Base-by-base conservation (phyloP, 2,113 vertebrate species). In the Sitta europaea region DNA sequence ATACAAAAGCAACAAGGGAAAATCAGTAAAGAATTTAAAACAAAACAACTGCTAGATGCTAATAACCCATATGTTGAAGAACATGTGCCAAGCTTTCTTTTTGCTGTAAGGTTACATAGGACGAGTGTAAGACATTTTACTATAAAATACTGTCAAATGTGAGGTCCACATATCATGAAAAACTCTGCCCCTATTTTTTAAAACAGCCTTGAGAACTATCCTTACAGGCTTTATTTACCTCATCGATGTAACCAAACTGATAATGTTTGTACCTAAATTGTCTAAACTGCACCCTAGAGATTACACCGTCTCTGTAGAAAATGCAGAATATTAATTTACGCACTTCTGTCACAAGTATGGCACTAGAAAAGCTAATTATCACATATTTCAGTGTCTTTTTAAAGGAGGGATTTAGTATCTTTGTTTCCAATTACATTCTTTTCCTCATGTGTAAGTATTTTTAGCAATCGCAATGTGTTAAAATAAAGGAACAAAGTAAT, bases 161-260 rank as follows among this genome's bases (percentile, higher is more conserved):
- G 12, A 38, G 35, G 9, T 48, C 38, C 29, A 74, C 17, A 55
- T 3, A 70, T 11, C 25, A 67, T 4, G 33, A 76, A 81, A 77
- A 47, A 6, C 4, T 16, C 19, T 4, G 2, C 1, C 6, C 2
- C 45, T n/a, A 1, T 28, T 77, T 73, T 54, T 73, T 38, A 36
- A 73, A 35, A 50, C 18, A 84, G 42, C 11, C 27, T 63, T 57
- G 45, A 59, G 51, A 53, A 19, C 16, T 55, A 76, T 51, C 19
- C 12, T 61, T 74, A 48, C 10, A 68, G 29, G 22, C 2, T 83
- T 73, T 68, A 59, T 8, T 11, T 42, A 59, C 5, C n/a, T 48
- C 21, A 81, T 71, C 78, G 55, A 79, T 12, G 3, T 61, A 38
- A 87, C 21, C 7, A 2, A 71, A 58, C 28, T 72, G 43, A 93